Evolutionary conservation across 2,113 vertebrate species (phyloP).

Genomic region (Prionailurus viverrinus): DNA sequence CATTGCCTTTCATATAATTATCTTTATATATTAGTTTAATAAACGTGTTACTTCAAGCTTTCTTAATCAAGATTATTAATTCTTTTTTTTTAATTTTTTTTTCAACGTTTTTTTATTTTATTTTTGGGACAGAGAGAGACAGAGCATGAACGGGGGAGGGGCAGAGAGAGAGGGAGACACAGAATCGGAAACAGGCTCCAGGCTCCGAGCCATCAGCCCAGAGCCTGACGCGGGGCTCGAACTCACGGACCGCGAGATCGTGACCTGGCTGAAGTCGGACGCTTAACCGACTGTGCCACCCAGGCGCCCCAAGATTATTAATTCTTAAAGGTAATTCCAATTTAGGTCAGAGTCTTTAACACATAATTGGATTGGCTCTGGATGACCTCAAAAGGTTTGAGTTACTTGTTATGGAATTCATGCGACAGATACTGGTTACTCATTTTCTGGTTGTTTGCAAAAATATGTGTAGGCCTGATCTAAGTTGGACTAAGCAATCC

Average conservation of each 20-base stretch:
- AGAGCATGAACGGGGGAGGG: no score
- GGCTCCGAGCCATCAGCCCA: no score
- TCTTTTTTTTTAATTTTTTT: background rate
- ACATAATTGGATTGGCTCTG: background rate
- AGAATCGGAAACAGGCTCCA: no score
- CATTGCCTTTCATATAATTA: slow-evolving; percentile 2
- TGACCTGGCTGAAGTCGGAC: no score
- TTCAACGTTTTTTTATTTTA: no score
- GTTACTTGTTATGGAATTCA: background rate
- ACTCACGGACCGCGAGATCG: no score
- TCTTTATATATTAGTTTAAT: slow-evolving; percentile 42
- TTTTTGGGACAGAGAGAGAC: no score
- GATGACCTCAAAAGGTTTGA: background rate
- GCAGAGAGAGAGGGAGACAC: no score
- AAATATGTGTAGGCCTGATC: slow-evolving; percentile 7
- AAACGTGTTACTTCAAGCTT: slow-evolving; percentile 52
- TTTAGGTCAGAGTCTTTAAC: background rate
- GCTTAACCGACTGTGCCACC: no score
- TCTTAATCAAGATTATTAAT: slow-evolving; percentile 57
- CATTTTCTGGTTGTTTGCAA: background rate
- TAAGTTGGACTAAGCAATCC: background rate
- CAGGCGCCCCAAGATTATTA: background rate
- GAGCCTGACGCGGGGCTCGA: no score
- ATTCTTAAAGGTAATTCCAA: slow-evolving; percentile 45
- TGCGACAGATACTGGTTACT: background rate